Evolutionary conservation across 2,113 vertebrate genomes (phyloP).

Genomic region (Salvelinus alpinus): DNA sequence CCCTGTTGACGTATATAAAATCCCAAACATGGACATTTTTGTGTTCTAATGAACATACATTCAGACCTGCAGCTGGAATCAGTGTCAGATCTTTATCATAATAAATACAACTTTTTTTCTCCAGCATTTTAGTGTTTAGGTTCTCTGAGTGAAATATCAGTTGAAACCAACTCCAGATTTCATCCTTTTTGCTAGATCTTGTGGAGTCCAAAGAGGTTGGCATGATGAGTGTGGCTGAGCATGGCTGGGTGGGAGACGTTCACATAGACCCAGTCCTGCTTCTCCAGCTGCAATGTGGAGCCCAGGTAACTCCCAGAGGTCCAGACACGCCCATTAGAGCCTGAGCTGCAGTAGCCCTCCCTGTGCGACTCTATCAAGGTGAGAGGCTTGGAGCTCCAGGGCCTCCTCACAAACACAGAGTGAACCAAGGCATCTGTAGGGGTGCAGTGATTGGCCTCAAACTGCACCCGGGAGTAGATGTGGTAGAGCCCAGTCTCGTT

Average conservation of each 20-base stretch:
- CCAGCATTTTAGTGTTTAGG: background rate
- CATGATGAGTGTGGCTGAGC: conserved; percentile 2
- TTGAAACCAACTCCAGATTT: background rate
- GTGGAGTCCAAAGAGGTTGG: conserved; percentile 9
- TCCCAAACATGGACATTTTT: too few species aligned
- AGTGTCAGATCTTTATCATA: background rate
- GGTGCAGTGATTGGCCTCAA: conserved; percentile 59
- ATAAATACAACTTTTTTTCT: background rate
- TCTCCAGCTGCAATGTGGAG: background rate
- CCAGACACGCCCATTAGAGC: background rate
- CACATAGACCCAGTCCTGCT: conserved; percentile 6
- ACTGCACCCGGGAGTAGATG: conserved; percentile 75
- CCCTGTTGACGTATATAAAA: background rate
- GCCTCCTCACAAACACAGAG: conserved; percentile 63
- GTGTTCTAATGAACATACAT: conserved; percentile 1
- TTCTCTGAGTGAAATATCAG: background rate
- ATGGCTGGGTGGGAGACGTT: background rate
- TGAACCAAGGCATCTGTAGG: conserved; percentile 57
- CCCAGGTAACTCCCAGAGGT: conserved; percentile 1
- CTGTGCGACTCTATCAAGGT: conserved; percentile 13
- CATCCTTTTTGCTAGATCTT: background rate
- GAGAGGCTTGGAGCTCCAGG: background rate
- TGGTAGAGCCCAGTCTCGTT: conserved; percentile 75
- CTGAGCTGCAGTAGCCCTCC: background rate
- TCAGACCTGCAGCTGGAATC: background rate